Percentiles rank a stretch among this genome's conserved stretches.
Evolutionary conservation across 1,140 invertebrate genomes (phyloP).

Genomic region (Ceratitis capitata): DNA sequence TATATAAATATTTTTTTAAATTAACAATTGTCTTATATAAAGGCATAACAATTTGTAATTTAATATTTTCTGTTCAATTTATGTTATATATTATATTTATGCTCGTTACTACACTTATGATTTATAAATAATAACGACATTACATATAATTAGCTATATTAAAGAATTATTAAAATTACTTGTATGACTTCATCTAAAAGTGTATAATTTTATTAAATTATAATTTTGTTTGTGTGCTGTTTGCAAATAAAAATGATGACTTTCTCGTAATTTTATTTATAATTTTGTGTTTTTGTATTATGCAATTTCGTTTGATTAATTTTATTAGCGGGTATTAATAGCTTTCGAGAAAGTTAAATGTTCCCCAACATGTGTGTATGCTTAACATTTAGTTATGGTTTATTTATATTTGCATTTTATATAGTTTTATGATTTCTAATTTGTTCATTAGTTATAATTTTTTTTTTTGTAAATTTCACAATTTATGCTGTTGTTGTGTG

Average conservation of each 20-base stretch:
- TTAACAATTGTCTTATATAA: no score
- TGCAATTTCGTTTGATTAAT: neutral
- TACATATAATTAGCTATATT: no score
- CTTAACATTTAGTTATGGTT: neutral
- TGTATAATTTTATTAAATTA: neutral
- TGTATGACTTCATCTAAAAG: neutral
- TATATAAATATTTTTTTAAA: no score
- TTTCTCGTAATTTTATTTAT: neutral
- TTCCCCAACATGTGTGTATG: neutral
- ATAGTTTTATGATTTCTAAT: neutral
- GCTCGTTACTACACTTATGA: no score
- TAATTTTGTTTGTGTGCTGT: neutral
- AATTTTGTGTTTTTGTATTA: neutral
- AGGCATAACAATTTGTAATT: no score
- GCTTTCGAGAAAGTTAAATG: no score
- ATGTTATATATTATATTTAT: no score
- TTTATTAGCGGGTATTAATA: neutral
- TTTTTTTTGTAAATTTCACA: neutral
- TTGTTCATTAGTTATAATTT: no score
- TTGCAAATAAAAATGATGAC: neutral
- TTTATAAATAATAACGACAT: no score
- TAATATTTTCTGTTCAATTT: no score
- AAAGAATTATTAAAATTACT: no score
- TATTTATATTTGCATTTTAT: neutral
- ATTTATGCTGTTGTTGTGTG: neutral